Percentiles rank a stretch among this genome's conserved stretches.
phyloP scores from a whole-genome alignment of 1,140 invertebrate species.

The Megalopta genalis region DNA sequence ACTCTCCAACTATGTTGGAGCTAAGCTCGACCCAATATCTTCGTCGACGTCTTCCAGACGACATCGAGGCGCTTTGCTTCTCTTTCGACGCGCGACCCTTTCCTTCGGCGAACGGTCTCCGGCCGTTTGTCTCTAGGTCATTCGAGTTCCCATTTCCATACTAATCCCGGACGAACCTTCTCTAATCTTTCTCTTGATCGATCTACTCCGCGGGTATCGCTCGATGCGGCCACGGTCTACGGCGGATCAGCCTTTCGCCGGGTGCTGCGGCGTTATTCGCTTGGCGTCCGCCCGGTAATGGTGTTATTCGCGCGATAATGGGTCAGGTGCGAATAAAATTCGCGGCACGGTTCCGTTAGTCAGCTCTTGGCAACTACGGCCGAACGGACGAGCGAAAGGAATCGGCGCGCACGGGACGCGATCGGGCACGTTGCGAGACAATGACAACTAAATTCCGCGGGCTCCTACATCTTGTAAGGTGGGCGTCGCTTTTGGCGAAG shows the following conservation, averaged over 20 bases:
- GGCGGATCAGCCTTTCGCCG: neutral
- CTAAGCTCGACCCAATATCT: conserved; percentile 59
- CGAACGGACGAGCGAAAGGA: conserved; percentile 38
- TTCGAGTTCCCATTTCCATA: too few species aligned
- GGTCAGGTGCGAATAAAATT: conserved; percentile 73
- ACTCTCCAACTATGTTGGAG: conserved; percentile 70
- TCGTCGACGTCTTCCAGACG: conserved; percentile 49
- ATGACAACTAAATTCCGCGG: conserved; percentile 75
- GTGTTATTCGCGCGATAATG: conserved; percentile 33
- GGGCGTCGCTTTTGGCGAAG: conserved; percentile 51
- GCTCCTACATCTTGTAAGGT: conserved; percentile 57
- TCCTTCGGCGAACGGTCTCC: neutral
- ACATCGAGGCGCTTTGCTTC: conserved; percentile 21
- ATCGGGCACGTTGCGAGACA: conserved; percentile 75
- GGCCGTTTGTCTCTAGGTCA: neutral
- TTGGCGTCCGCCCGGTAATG: neutral
- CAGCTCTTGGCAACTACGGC: conserved; percentile 72
- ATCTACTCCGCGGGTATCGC: neutral
- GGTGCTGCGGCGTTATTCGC: neutral
- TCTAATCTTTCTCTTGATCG: neutral
- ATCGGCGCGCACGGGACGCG: conserved; percentile 53
- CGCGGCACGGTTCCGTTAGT: conserved; percentile 73
- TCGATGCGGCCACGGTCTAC: neutral
- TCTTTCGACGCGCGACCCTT: neutral
- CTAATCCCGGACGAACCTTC: neutral